phyloP scores from a whole-genome alignment of 2,888 invertebrate species.

The Platypus cylindrus region DNA sequence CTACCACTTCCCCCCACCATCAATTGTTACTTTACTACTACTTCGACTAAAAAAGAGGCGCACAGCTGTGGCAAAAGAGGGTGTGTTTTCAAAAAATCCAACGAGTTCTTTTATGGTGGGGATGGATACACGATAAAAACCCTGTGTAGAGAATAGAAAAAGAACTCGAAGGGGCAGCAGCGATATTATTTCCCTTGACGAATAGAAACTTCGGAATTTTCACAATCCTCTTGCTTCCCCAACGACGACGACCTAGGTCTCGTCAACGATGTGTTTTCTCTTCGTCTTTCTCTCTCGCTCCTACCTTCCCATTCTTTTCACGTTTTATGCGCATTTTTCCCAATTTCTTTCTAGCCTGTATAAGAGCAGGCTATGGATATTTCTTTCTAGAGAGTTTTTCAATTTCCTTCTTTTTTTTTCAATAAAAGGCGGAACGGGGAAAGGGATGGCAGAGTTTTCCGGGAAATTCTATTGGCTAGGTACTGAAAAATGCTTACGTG shows the following conservation, averaged over 20 bases:
- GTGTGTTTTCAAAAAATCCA: conserved; percentile 16
- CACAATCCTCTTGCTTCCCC: conserved; percentile 22
- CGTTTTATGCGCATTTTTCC: background rate
- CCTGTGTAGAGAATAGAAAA: conserved; percentile 23
- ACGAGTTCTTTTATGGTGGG: conserved; percentile 14
- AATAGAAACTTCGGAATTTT: conserved; percentile 23
- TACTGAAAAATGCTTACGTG: too few relatives aligned
- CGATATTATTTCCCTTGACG: conserved; percentile 22
- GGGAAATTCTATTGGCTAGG: conserved; percentile 3
- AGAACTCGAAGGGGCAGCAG: conserved; percentile 20
- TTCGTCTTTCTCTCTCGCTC: conserved; percentile 9
- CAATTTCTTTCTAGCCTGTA: conserved; percentile 1
- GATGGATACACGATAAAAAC: too few relatives aligned
- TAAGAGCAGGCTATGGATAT: conserved; percentile 10
- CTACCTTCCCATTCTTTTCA: conserved; percentile 3
- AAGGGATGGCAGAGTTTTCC: too few relatives aligned
- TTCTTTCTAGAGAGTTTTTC: conserved; percentile 13
- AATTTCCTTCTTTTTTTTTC: conserved; percentile 12
- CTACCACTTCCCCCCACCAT: too few relatives aligned
- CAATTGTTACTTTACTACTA: too few relatives aligned
- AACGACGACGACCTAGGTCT: too few relatives aligned
- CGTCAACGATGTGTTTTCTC: too few relatives aligned
- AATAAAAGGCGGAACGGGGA: too few relatives aligned
- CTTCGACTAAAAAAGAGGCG: too few relatives aligned
- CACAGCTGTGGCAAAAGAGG: too few relatives aligned